A percentile compares a stretch with the other conserved stretches of the same genome.
These are phyloP conservation scores for Panopea generosa DNA, from an alignment of 2,888 invertebrate species.

Conservation along the genomic window DNA sequence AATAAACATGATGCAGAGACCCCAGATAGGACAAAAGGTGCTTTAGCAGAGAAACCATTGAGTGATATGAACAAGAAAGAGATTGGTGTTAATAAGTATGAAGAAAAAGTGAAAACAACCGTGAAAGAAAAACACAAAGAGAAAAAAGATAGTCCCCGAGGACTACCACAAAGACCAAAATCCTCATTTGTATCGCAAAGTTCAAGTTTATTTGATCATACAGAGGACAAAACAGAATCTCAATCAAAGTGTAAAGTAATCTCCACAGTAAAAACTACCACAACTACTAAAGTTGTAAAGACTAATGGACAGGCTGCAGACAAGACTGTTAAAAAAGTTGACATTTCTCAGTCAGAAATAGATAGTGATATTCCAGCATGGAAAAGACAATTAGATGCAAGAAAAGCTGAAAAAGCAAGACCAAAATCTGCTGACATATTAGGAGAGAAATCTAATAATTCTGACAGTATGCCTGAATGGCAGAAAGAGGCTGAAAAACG, in stretches of 20 bases:
- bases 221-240: constrained; percentile 35
- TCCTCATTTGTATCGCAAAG: constrained; percentile 57
- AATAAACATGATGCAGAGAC: constrained; percentile 42
- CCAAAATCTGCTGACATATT: constrained; percentile 69
- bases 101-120: background rate
- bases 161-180: constrained; percentile 47
- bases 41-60: background rate
- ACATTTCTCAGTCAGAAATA: constrained; percentile 2
- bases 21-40: background rate
- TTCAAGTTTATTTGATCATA: constrained; percentile 31
- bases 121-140: constrained; percentile 9
- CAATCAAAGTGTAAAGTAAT: constrained; percentile 20
- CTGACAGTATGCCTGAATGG: constrained; percentile 71
- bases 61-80: background rate
- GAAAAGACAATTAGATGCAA: constrained; percentile 65
- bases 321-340: constrained; percentile 28
- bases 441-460: constrained; percentile 40
- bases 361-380: constrained; percentile 65
- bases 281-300: constrained; percentile 40
- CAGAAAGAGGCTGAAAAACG: constrained; percentile 79
- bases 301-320: constrained; percentile 26
- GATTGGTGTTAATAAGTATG: background rate
- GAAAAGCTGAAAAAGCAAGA: constrained; percentile 47
- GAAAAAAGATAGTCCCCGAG: constrained; percentile 14
- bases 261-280: constrained; percentile 39